Percentiles rank a stretch among this genome's conserved stretches.
phyloP scores from a whole-genome alignment of 2,113 vertebrate species.

The Lasiurus cinereus region DNA sequence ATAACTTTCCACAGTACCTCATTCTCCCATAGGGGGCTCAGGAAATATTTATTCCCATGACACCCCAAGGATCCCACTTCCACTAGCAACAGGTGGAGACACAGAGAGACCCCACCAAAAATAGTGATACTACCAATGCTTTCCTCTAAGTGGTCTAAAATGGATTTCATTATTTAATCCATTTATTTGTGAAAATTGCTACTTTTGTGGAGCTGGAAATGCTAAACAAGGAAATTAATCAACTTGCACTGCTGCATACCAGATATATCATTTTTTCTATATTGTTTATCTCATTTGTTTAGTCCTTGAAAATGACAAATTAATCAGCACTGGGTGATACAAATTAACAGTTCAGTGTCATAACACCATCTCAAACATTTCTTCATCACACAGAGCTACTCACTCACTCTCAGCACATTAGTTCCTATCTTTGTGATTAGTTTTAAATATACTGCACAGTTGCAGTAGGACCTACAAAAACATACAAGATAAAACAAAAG shows the following conservation, averaged over 20 bases:
- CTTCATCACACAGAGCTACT: background rate
- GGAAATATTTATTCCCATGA: too few relatives aligned
- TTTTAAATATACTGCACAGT: background rate
- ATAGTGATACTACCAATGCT: background rate
- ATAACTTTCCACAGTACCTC: too few relatives aligned
- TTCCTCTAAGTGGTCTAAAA: background rate
- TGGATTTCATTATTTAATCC: background rate
- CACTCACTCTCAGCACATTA: accelerated
- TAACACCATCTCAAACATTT: background rate
- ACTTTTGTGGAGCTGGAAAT: background rate
- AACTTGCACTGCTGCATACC: too few relatives aligned
- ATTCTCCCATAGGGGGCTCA: too few relatives aligned
- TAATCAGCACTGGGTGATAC: background rate
- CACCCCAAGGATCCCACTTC: too few relatives aligned
- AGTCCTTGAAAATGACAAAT: background rate
- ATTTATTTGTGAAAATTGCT: background rate
- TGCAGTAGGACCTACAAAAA: background rate
- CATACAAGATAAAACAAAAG: background rate
- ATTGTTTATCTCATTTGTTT: background rate
- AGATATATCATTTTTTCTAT: background rate
- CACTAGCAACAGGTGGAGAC: too few relatives aligned
- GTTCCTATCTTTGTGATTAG: background rate
- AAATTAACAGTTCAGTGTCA: background rate
- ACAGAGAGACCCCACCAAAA: too few relatives aligned
- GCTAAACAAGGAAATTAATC: background rate